Conservation (phyloP, 2,797 vertebrate genomes). For the Coregonus ussuriensis region DNA sequence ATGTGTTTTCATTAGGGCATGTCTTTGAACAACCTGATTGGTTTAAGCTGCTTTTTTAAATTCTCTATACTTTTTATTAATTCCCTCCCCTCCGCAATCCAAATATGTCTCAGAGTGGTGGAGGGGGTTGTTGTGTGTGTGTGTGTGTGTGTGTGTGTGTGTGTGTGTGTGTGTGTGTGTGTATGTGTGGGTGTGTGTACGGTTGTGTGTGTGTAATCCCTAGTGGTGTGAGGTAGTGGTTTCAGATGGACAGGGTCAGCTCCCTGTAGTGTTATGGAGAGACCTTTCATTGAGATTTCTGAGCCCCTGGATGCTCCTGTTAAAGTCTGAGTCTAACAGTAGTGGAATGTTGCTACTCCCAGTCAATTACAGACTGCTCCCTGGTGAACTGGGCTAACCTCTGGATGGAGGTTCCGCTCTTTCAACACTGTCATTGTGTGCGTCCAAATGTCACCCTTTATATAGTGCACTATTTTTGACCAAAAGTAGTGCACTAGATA, state of each 20-base stretch:
- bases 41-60: slow-evolving; percentile 8
- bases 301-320: slow-evolving; percentile 23
- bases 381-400: slow-evolving; percentile 11
- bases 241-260: slow-evolving; percentile 38
- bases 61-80: slow-evolving; percentile 13
- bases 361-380: slow-evolving; percentile 46
- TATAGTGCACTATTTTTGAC: too few relatives aligned
- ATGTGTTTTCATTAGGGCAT: slow-evolving; percentile 21
- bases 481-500: too few relatives aligned
- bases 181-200: too few relatives aligned
- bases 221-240: slow-evolving; percentile 4
- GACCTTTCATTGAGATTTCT: slow-evolving; percentile 51
- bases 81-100: neutral
- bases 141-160: too few relatives aligned
- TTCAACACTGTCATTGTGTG: neutral
- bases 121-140: neutral
- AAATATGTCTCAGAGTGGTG: neutral
- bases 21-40: neutral
- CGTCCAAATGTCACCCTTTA: neutral
- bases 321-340: slow-evolving; percentile 31
- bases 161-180: too few relatives aligned
- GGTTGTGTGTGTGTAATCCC: neutral
- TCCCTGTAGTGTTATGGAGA: slow-evolving; percentile 44
- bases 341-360: slow-evolving; percentile 40
- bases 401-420: neutral